A percentile compares a stretch with the other conserved stretches of the same genome.
Conservation (phyloP, 2,113 vertebrate genomes). For the Callipepla californica region DNA sequence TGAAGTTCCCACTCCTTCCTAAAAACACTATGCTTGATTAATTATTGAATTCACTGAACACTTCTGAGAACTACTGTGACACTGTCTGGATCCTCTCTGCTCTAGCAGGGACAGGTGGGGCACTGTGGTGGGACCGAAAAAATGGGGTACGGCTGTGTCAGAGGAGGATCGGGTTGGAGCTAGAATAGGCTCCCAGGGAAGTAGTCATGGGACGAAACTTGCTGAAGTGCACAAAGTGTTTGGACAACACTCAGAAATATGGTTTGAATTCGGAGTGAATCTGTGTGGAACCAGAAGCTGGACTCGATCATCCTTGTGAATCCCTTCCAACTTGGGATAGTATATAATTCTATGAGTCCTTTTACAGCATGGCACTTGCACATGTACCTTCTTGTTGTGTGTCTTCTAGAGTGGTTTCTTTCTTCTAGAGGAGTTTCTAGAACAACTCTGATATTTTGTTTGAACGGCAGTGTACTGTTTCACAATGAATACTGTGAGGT, state of each 20-base stretch:
- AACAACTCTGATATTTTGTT: not conserved
- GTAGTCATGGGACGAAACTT: not conserved
- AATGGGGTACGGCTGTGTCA: not conserved
- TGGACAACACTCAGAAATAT: not conserved
- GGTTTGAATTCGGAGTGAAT: not conserved
- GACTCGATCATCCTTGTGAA: not conserved
- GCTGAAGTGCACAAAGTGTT: not conserved
- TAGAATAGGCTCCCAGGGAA: not conserved
- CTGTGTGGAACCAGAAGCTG: not conserved
- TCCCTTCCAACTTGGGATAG: not conserved
- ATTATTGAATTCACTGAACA: not conserved
- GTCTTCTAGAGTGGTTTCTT: not conserved
- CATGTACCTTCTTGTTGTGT: not conserved
- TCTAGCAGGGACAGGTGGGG: not conserved
- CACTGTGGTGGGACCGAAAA: not conserved
- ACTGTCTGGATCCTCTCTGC: not conserved
- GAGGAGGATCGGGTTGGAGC: not conserved
- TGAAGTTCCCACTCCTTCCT: not conserved
- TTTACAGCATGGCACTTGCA: not conserved
- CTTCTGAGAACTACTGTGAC: not conserved
- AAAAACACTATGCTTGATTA: not conserved
- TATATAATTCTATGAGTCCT: not conserved
- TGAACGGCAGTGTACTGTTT: not conserved
- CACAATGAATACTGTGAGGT: not conserved
- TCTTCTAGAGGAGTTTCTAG: not conserved